These are phyloP conservation scores for Beroe ovata DNA, from an alignment of 37 sponge, comb jelly and placozoan genomes.

Conservation along the genomic window DNA sequence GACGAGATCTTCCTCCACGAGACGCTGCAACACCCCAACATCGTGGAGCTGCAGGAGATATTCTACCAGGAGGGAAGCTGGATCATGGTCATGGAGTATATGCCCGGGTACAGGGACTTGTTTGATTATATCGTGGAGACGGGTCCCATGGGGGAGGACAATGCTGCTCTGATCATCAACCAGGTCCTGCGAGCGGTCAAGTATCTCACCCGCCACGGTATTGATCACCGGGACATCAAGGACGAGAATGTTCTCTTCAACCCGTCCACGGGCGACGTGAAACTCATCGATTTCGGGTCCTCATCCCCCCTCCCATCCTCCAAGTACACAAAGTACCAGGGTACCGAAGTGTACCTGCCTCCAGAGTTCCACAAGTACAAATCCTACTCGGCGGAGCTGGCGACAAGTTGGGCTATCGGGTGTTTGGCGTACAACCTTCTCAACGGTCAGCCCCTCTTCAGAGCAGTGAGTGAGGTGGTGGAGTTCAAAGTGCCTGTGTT, in stretches of 20 bases:
- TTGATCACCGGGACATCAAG: slow-evolving; percentile 22
- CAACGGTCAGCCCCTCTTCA: background rate
- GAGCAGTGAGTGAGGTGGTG: background rate
- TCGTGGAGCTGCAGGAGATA: background rate
- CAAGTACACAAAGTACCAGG: background rate
- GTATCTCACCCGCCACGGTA: background rate
- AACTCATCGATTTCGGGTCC: slow-evolving; percentile 29
- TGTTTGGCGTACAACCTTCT: background rate
- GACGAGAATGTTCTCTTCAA: background rate
- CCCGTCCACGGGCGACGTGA: background rate
- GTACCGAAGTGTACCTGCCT: slow-evolving; percentile 14
- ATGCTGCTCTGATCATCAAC: background rate
- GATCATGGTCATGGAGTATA: background rate
- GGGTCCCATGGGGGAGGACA: background rate
- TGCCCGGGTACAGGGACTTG: slow-evolving; percentile 6
- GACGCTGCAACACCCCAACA: slow-evolving; percentile 6
- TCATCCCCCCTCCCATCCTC: background rate
- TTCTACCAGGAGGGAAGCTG: background rate
- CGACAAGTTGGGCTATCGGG: background rate
- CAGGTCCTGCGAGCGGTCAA: background rate
- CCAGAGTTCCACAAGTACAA: background rate
- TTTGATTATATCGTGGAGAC: background rate
- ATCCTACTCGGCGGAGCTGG: background rate
- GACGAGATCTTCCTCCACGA: slow-evolving; percentile 18
- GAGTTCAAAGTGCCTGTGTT: background rate